Conservation (phyloP, 1,140 invertebrate species). For the Agrypnia vestita region DNA sequence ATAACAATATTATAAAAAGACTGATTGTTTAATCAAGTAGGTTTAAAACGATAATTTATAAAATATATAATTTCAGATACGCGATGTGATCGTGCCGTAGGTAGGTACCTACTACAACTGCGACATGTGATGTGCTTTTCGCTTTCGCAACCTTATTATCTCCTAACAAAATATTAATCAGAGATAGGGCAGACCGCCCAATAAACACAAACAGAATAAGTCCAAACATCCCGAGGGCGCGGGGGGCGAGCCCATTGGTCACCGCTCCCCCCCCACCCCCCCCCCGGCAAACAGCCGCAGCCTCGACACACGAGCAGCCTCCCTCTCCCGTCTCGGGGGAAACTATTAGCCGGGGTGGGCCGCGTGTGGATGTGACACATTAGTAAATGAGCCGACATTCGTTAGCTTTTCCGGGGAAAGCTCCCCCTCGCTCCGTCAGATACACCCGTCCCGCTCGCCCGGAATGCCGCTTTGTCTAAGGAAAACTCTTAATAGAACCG, state of each 20-base stretch:
- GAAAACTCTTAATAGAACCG: constrained; percentile 54
- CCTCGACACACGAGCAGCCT: too few species aligned
- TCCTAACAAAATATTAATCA: constrained; percentile 43
- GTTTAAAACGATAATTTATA: too few species aligned
- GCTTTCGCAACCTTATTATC: constrained; percentile 22
- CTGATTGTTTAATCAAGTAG: too few species aligned
- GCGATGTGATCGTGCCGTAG: too few species aligned
- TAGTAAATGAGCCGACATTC: constrained; percentile 62
- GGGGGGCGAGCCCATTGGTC: constrained; percentile 48
- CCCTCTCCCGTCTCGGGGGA: constrained; percentile 16
- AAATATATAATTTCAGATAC: too few species aligned
- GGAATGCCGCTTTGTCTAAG: constrained; percentile 56
- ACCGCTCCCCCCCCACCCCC: constrained; percentile 55
- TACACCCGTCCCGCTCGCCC: constrained; percentile 44
- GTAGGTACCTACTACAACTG: too few species aligned
- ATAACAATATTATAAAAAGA: too few species aligned
- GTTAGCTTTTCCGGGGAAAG: constrained; percentile 58
- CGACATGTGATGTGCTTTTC: constrained; percentile 3
- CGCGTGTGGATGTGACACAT: constrained; percentile 60
- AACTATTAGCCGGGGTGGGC: constrained; percentile 54
- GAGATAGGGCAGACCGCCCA: constrained; percentile 21
- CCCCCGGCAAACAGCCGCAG: constrained; percentile 52
- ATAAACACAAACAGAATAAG: constrained; percentile 43
- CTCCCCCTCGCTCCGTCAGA: constrained; percentile 28
- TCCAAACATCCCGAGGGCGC: constrained; percentile 21